Conservation (phyloP, 2,797 vertebrate species). For the Galago senegalensis region DNA sequence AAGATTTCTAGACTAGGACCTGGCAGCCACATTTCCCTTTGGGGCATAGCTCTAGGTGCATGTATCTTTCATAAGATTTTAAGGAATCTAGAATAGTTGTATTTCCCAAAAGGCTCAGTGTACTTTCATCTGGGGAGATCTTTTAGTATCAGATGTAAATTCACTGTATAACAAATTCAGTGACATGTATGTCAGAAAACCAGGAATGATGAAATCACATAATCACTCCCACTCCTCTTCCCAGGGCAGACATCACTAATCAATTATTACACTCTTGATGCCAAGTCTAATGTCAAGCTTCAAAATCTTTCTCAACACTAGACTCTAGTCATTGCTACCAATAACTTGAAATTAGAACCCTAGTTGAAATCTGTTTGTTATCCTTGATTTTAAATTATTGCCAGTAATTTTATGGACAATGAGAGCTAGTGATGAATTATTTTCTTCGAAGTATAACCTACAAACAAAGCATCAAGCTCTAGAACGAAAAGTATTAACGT, state of each 20-base stretch:
- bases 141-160: neutral
- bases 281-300: neutral
- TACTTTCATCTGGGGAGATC: neutral
- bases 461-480: neutral
- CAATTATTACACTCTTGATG: neutral
- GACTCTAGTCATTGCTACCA: neutral
- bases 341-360: neutral
- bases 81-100: neutral
- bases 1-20: neutral
- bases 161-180: neutral
- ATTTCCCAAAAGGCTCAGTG: neutral
- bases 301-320: neutral
- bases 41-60: neutral
- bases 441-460: neutral
- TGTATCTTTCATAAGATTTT: neutral
- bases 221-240: neutral
- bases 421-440: neutral
- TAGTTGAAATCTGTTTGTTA: neutral
- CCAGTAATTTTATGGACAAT: neutral
- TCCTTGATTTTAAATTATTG: neutral
- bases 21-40: neutral
- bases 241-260: neutral
- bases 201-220: no score
- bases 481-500: neutral
- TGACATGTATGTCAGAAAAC: neutral